Evolutionary conservation across 2,888 invertebrate species (phyloP), one percentile per base, ranked within the genome.

Genomic region (Eristalinus aeneus): DNA sequence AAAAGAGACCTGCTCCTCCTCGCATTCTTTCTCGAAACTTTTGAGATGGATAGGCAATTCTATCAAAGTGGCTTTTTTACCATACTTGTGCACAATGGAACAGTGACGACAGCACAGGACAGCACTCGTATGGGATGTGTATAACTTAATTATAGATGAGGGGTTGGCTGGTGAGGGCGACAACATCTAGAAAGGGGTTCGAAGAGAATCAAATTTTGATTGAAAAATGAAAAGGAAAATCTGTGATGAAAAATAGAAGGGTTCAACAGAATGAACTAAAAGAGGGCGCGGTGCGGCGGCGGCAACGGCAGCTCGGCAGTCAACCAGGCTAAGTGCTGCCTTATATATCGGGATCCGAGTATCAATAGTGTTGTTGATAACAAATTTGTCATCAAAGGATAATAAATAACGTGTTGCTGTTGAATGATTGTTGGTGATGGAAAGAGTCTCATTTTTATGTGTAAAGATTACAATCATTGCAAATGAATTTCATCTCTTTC

Each of bases 341-440:
- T n/a, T n/a, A 54, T 73, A 32, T 10, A 22, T 56, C 56, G 27
- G 16, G 56, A 20, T 20, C 56, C 23, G 56, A 10, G 27, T 36
- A 39, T 73, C 64, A 64, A 36, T 64, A 23, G 53, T 36, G 73
- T 11, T 23, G 64, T 75, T 75, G 75, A 75, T 67, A 65, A 65
- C 74, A 67, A 67, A 67, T 75, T 75, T 67, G 60, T 67, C 67
- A 46, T 75, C 23, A 60, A 64, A 34, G 67, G 75, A 75, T 67
- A 75, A 60, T 60, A 60, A 75, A 75, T 56, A 75, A 75, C 32
- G 32, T 60, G 46, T 60, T 60, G 23, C 60, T 32, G 9, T 34
- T 58, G 32, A 65, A 74, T 39, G 56, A n/a, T n/a, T 1, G 56
- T 2, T 10, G 23, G 23, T 8, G n/a, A 23, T 34, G 34, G 23